A percentile compares a stretch with the other conserved stretches of the same genome.
These are phyloP conservation scores for Rhyzopertha dominica DNA, from an alignment of 1,140 invertebrate species.

Conservation along the genomic window DNA sequence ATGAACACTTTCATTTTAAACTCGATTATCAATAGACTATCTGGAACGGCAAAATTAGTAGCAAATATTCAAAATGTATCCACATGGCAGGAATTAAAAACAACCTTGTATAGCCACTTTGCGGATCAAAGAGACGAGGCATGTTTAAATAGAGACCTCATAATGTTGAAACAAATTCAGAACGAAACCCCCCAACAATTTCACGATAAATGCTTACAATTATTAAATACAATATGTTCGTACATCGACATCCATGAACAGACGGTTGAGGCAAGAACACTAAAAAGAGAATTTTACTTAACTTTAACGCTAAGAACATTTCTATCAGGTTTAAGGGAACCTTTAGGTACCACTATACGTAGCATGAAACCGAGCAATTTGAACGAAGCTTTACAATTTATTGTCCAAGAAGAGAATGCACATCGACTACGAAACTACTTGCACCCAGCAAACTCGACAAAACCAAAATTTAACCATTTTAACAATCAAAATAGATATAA, in stretches of 20 bases:
- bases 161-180: slow-evolving; percentile 12
- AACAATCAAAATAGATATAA: no score
- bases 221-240: slow-evolving; percentile 17
- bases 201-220: slow-evolving; percentile 11
- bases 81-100: slow-evolving; percentile 10
- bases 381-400: slow-evolving; percentile 9
- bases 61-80: slow-evolving; percentile 19
- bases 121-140: slow-evolving; percentile 14
- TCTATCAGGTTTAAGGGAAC: slow-evolving; percentile 15
- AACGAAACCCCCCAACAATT: slow-evolving; percentile 11
- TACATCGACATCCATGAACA: slow-evolving; percentile 14
- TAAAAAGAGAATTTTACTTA: slow-evolving; percentile 14
- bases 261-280: neutral
- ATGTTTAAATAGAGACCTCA: slow-evolving; percentile 16
- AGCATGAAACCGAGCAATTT: slow-evolving; percentile 15
- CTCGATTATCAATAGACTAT: slow-evolving; percentile 16
- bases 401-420: slow-evolving; percentile 13
- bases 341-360: slow-evolving; percentile 12
- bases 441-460: no score
- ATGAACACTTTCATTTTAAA: slow-evolving; percentile 19
- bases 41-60: slow-evolving; percentile 14
- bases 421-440: slow-evolving; percentile 14
- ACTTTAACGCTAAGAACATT: slow-evolving; percentile 18
- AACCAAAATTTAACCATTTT: no score
- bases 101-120: slow-evolving; percentile 14